phyloP scores from a whole-genome alignment of 2,888 invertebrate genomes.

The Plusia festucae region DNA sequence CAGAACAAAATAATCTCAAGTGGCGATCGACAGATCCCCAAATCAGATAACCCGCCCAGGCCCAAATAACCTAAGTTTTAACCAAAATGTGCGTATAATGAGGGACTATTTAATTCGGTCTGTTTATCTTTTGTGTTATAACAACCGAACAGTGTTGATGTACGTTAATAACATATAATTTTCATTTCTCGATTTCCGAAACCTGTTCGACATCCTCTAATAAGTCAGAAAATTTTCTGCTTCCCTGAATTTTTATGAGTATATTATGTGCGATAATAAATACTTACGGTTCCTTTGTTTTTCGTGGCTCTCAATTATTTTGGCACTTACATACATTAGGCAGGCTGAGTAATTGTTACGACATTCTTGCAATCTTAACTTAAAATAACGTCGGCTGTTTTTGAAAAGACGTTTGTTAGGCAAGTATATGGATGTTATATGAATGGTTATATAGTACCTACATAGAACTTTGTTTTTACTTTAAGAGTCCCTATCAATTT shows the following conservation, averaged over 20 bases:
- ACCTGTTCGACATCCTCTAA: conserved; percentile 82
- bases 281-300: conserved; percentile 68
- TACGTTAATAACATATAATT: conserved; percentile 87
- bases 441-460: too few relatives aligned
- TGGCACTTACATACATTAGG: conserved; percentile 45
- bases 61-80: conserved; percentile 84
- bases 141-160: conserved; percentile 86
- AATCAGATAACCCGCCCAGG: conserved; percentile 76
- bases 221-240: conserved; percentile 77
- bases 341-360: conserved; percentile 36
- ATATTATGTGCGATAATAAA: conserved; percentile 70
- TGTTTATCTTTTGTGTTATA: conserved; percentile 88
- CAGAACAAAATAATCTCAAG: conserved; percentile 78
- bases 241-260: conserved; percentile 79
- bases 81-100: conserved; percentile 84
- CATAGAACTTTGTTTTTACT: too few relatives aligned
- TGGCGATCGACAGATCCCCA: conserved; percentile 76
- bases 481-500: too few relatives aligned
- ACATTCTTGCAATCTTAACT: conserved; percentile 8
- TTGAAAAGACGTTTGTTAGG: neutral
- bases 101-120: conserved; percentile 84
- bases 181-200: conserved; percentile 84
- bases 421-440: neutral
- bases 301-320: conserved; percentile 51
- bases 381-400: conserved; percentile 20